Evolutionary conservation across 2,797 vertebrate genomes (phyloP).

Genomic region (Thamnophis elegans): DNA sequence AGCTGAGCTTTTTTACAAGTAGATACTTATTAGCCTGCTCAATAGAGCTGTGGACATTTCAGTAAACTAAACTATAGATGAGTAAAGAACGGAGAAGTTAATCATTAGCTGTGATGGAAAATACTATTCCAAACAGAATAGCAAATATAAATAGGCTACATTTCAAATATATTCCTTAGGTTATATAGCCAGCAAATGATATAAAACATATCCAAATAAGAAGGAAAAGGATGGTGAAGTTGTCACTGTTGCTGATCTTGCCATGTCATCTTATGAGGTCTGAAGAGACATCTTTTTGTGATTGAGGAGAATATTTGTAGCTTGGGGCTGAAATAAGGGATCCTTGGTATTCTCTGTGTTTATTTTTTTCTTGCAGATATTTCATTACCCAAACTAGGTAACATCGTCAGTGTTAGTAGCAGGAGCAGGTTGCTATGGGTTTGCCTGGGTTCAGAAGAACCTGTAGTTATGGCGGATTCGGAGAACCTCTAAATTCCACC

Average conservation of each 20-base stretch:
- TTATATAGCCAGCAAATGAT: background rate
- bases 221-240: background rate
- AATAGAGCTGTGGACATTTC: background rate
- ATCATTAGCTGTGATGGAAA: conserved; percentile 11
- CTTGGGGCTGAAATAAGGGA: background rate
- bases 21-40: background rate
- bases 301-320: background rate
- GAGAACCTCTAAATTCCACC: too few species aligned
- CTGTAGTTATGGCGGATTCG: too few species aligned
- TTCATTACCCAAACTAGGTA: background rate
- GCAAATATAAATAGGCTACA: background rate
- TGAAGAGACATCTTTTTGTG: background rate
- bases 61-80: background rate
- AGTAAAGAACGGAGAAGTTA: conserved; percentile 5
- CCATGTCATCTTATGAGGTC: background rate
- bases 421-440: too few species aligned
- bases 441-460: too few species aligned
- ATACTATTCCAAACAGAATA: background rate
- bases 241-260: background rate
- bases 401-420: background rate
- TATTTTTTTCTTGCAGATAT: background rate
- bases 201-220: background rate
- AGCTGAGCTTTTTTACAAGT: conserved; percentile 23
- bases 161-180: background rate
- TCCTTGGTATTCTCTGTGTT: background rate